Base-by-base conservation (phyloP, 2,797 vertebrate genomes). In the Anguilla marmorata region DNA sequence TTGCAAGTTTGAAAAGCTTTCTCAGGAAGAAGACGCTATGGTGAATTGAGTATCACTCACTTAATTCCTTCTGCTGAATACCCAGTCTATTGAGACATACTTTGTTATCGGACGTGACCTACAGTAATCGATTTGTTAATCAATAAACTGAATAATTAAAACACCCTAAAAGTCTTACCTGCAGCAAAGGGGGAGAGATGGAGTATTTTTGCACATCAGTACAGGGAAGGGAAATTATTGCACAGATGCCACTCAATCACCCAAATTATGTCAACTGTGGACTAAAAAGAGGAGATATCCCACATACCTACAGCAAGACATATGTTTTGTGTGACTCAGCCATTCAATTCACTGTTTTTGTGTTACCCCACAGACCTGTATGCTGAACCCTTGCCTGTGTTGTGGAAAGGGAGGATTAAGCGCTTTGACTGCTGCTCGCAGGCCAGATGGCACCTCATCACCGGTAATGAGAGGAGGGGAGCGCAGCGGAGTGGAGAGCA, bases 361-460 rank as follows among this genome's bases (percentile, higher is more conserved):
- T 79, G 37, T 82, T 21, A 50, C 5, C 16, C 45, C 45, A 80
- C 76, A 82, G 79, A 48, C 3, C 33, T 14, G 72, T 8, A 30
- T 76, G 5, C 72, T 37, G 72, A 30, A 19, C 72, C 37, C 72
- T 76, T 16, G n/a, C 76, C 37, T 21, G 41, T n/a, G 41, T 11
- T 24, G 76, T 41, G 84, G 2, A 21, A 45, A 63, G 54, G 6
- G 84, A 37, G 83, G 37, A 58, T 63, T 37, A 41, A 41, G 27
- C 33, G 6, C 54, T 33, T 45, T 80, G 52, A 66, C 8, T 24
- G 66, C 84, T 85, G 11, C 56, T 19, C 37, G 37, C 11, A 58
- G 37, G 86, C 63, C 86, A 87, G 86, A 87, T 87, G 86, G 80
- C 45, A 76, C 45, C 8, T 50, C 21, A n/a, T 82, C 41, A 1